Conservation (phyloP, 2,888 invertebrate genomes). For the Corbicula japonica region DNA sequence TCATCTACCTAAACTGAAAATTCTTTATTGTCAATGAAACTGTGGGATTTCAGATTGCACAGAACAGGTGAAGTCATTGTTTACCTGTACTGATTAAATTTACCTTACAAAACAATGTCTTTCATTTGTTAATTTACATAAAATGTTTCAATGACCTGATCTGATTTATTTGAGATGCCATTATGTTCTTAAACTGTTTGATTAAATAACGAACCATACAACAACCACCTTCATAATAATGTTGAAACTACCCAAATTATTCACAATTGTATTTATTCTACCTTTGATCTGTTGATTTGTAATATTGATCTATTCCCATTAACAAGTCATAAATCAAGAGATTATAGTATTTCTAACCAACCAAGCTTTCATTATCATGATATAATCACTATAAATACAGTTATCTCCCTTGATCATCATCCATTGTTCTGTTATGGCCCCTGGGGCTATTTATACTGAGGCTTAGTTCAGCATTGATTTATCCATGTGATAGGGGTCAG, state of each 20-base stretch:
- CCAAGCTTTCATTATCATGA: constrained; percentile 19
- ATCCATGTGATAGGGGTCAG: too few relatives aligned
- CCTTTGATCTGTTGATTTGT: constrained; percentile 29
- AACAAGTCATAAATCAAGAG: constrained; percentile 24
- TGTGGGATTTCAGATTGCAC: too few relatives aligned
- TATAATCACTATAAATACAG: constrained; percentile 23
- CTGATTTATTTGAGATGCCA: too few relatives aligned
- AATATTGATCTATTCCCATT: constrained; percentile 27
- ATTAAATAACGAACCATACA: neutral
- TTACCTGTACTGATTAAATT: too few relatives aligned
- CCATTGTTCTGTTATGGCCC: constrained; percentile 20
- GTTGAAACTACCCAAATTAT: constrained; percentile 11
- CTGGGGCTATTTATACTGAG: constrained; percentile 15
- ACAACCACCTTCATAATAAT: neutral
- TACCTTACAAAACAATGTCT: too few relatives aligned
- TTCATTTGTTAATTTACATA: too few relatives aligned
- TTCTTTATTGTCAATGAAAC: too few relatives aligned
- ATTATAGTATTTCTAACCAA: constrained; percentile 7
- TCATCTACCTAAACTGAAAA: too few relatives aligned
- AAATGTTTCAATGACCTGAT: too few relatives aligned
- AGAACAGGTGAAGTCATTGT: too few relatives aligned
- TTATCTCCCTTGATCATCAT: constrained; percentile 26
- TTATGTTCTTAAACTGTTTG: too few relatives aligned
- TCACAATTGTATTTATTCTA: constrained; percentile 11
- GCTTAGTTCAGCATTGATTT: constrained; percentile 13